phyloP scores from a whole-genome alignment of 1,140 invertebrate species.

The Calosoma granatense region DNA sequence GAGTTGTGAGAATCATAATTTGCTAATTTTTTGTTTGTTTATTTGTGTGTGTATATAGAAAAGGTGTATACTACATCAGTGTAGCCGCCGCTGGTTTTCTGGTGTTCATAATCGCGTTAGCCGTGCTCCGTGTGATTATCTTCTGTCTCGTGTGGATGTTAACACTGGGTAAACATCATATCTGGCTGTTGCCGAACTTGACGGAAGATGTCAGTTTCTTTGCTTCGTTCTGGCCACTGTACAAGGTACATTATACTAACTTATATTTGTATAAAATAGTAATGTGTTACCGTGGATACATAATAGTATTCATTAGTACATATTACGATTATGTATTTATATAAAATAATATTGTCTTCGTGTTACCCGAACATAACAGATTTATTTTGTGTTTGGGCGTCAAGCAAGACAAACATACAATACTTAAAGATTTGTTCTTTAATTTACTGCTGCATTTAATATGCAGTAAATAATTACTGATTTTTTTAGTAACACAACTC shows the following conservation, averaged over 20 bases:
- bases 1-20: no score
- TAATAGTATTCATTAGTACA: no score
- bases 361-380: no score
- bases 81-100: conserved; percentile 89
- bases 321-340: no score
- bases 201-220: conserved; percentile 98
- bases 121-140: conserved; percentile 78
- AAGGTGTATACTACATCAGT: conserved; percentile 95
- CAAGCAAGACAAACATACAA: no score
- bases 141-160: conserved; percentile 87
- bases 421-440: no score
- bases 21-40: neutral
- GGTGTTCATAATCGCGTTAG: conserved; percentile 83
- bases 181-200: conserved; percentile 96
- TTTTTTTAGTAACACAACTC: no score
- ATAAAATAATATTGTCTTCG: no score
- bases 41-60: conserved; percentile 38
- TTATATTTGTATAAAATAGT: conserved; percentile 2
- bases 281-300: no score
- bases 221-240: conserved; percentile 96
- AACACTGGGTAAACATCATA: conserved; percentile 82
- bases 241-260: conserved; percentile 54
- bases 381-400: no score
- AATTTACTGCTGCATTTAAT: no score
- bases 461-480: no score